Base-by-base conservation (phyloP, 1,140 invertebrate genomes). In the Leucophenga varia region DNA sequence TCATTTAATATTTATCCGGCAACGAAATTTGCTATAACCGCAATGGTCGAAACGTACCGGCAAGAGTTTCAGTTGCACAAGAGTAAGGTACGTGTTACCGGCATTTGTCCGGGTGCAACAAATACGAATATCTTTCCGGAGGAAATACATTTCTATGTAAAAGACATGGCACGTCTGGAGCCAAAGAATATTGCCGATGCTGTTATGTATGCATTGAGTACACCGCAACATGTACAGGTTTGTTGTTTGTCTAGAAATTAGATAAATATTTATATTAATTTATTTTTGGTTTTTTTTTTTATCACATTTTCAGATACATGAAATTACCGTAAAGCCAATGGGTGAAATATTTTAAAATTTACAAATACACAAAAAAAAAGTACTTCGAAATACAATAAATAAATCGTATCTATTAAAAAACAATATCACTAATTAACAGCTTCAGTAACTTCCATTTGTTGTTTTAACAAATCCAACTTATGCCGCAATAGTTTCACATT, bases 1-100 rank as follows among this genome's bases (percentile, higher is more conserved):
- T 70, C 64, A 2, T 61, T 73, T 3, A 80, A 80, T 47, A 79
- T 84, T 38, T 86, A 86, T 64, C 64, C 79, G 16, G 82, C 81
- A 0, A 81, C 82, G 0, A 86, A 86, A 67, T 78, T 78, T 59
- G 82, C 82, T 10, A 78, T 86, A 0, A 81, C 78, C n/a, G 81
- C 81, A 5, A 70, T 86, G 2, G 80, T 79, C 0, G 82, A 86
- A 57, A 80, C 79, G 0, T 72, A 85, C 12, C 75, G 82, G 19
- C 76, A 78, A 31, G 85, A 86, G 59, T 74, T 86, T 14, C 63
- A 76, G 19, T 71, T 77, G 16, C 54, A 77, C 21, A 78, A 79
- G 19, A 79, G 76, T 13, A 79, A 81, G 31, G 82, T 86, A 37
- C 77, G 81, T 54, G 76, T 86, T 0, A 81, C 82, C 3, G 70